Evolutionary conservation across 2,797 vertebrate genomes (phyloP).

Genomic region (Labeo calbasu): DNA sequence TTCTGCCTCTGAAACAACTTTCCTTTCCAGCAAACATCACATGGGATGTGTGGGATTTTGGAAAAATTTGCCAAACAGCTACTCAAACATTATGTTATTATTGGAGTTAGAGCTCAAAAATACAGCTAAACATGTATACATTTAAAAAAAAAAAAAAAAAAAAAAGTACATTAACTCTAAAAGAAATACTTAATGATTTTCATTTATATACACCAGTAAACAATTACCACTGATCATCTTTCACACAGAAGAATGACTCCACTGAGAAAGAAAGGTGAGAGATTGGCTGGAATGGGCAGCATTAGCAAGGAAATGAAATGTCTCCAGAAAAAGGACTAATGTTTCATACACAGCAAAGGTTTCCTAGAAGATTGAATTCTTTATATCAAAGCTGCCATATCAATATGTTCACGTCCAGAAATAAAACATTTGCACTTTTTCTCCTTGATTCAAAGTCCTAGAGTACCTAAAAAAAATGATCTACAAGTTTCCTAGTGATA

Average conservation of each 20-base stretch:
- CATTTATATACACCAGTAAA: not conserved
- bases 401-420: constrained; percentile 34
- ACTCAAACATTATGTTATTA: not conserved
- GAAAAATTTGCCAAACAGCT: not conserved
- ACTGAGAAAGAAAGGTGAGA: constrained; percentile 60
- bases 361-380: constrained; percentile 36
- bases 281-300: constrained; percentile 56
- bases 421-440: constrained; percentile 45
- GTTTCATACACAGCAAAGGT: constrained; percentile 53
- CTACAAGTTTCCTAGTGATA: not conserved
- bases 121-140: not conserved
- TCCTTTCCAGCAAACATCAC: not conserved
- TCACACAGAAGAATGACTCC: constrained; percentile 60
- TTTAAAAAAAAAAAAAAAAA: too few species aligned
- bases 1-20: not conserved
- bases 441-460: constrained; percentile 45
- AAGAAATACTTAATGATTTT: not conserved
- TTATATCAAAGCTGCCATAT: constrained; percentile 62
- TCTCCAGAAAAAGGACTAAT: constrained; percentile 60
- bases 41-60: not conserved
- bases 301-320: constrained; percentile 70
- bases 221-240: constrained; percentile 34
- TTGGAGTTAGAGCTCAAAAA: not conserved
- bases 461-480: not conserved
- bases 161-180: not conserved